A percentile compares a stretch with the other conserved stretches of the same genome.
Conservation (phyloP, 1,140 invertebrate genomes). For the Neodiprion fabricii region DNA sequence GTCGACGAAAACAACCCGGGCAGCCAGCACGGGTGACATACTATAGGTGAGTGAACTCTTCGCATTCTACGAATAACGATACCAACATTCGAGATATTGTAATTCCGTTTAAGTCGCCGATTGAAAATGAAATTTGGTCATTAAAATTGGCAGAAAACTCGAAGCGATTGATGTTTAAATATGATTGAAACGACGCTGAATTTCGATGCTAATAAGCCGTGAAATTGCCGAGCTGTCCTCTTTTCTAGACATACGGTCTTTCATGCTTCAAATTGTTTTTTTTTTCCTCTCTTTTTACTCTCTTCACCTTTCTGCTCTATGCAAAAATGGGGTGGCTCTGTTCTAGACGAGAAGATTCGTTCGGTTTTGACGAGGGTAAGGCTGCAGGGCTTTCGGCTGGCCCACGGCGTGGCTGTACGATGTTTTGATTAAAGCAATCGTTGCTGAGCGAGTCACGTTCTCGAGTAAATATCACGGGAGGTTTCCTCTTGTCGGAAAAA, state of each 20-base stretch:
- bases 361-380: background rate
- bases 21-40: constrained; percentile 52
- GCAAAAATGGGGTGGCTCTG: too few species aligned
- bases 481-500: too few species aligned
- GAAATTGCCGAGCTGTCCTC: too few species aligned
- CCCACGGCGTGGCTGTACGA: background rate
- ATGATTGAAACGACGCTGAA: too few species aligned
- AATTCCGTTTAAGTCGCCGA: too few species aligned
- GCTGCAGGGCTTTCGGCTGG: background rate
- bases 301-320: too few species aligned
- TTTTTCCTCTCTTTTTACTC: background rate
- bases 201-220: too few species aligned
- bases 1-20: constrained; percentile 52
- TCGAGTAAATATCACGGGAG: background rate
- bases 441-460: background rate
- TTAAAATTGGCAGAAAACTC: too few species aligned
- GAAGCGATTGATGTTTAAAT: too few species aligned
- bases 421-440: background rate
- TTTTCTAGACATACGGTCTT: background rate
- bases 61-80: too few species aligned
- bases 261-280: background rate
- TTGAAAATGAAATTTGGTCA: too few species aligned
- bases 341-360: too few species aligned
- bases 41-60: constrained; percentile 47
- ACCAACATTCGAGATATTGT: background rate